phyloP scores from a whole-genome alignment of 1,140 invertebrate species.

The Neodiprion virginianus region DNA sequence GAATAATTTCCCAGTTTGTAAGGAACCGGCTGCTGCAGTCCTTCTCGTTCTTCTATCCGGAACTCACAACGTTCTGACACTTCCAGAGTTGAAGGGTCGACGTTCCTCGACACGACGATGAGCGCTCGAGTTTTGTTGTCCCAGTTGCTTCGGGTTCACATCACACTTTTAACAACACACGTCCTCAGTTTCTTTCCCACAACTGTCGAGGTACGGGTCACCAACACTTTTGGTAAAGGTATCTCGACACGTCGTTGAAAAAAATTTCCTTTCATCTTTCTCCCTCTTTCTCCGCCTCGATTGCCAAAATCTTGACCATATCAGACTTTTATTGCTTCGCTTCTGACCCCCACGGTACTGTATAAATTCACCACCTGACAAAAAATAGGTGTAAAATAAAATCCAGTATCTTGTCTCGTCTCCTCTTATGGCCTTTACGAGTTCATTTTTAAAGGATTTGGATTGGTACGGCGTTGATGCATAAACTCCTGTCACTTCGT shows the following conservation, averaged over 20 bases:
- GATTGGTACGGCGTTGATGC: not conserved
- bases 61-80: not conserved
- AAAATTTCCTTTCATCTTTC: not conserved
- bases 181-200: not conserved
- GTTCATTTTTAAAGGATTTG: not conserved
- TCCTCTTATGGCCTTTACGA: not conserved
- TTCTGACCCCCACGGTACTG: no score
- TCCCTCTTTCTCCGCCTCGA: not conserved
- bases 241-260: not conserved
- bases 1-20: constrained; percentile 3
- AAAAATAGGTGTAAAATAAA: no score
- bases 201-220: not conserved
- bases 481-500: no score
- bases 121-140: no score
- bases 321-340: no score
- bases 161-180: not conserved
- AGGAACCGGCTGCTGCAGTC: not conserved
- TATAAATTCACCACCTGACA: no score
- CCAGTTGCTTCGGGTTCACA: not conserved
- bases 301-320: not conserved
- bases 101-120: no score
- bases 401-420: not conserved
- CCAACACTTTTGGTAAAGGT: not conserved
- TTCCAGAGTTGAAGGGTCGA: not conserved
- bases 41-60: not conserved